Base-by-base conservation (phyloP, 1,140 invertebrate species). In the Globodera ellingtonae region DNA sequence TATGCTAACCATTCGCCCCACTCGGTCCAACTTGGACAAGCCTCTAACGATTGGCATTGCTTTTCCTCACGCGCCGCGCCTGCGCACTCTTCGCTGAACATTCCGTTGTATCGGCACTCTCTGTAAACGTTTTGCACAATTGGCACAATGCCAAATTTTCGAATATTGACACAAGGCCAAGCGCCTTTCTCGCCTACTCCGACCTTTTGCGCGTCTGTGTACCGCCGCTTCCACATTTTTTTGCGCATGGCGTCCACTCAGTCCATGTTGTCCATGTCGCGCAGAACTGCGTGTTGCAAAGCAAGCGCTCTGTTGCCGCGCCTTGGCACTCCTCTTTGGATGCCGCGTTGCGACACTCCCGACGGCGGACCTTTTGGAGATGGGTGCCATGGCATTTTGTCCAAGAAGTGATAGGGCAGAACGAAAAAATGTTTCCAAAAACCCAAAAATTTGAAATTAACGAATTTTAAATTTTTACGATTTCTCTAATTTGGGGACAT, bases 201-300 rank as follows among this genome's bases (percentile, higher is more conserved):
- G 15, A 75, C 73, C 73, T 66, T 59, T 75, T 75, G 6, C 73
- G 46, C 44, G 73, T 62, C 24, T 59, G 52, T 59, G 62, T 62
- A 18, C 47, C 62, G 18, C 62, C 62, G 24, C 15, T 52, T 6
- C 73, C 73, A 75, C 73, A 75, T 21, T 48, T 75, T 62, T 75
- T 75, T 44, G 47, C 7, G 62, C 73, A 75, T 6, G 62, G 13
- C 18, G 52, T 18, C 73, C 73, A 75, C 4, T 75, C 47, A 8
- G 73, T 59, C 73, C 73, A 75, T 50, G 21, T 15, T 13, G 73
- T 44, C 73, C 48, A 75, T 47, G 73, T 21, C 5, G 75, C 21
- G 48, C 75, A 77, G 13, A 35, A 10, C 21, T 77, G 62, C 21
- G 75, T 77, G 69, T 77, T 77, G 69, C 75, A 77, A 15, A 77